phyloP scores from a whole-genome alignment of 2,797 vertebrate species.

The Microctenopoma stevenorrisi region DNA sequence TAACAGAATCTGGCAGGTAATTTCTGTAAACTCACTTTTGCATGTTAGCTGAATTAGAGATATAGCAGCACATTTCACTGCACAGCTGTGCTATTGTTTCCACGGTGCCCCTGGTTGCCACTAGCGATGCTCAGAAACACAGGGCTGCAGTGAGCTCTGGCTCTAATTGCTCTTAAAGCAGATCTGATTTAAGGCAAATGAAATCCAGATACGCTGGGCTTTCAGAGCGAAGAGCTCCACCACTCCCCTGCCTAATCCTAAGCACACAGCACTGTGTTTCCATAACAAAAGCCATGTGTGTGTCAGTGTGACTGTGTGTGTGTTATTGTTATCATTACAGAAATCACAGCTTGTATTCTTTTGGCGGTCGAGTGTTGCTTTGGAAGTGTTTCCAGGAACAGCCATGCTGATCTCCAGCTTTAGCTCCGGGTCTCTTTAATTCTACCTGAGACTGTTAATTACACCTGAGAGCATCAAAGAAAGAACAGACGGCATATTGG shows the following conservation, averaged over 20 bases:
- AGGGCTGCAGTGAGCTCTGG: conserved; percentile 39
- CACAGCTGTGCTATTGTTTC: conserved; percentile 60
- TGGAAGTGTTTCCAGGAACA: conserved; percentile 45
- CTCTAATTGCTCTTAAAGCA: conserved; percentile 68
- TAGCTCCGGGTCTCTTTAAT: conserved; percentile 13
- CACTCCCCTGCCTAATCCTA: conserved; percentile 57
- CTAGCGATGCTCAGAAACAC: conserved; percentile 54
- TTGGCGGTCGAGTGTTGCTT: conserved; percentile 31
- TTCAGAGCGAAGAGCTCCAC: conserved; percentile 53
- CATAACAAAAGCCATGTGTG: conserved; percentile 45
- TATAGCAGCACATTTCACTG: conserved; percentile 43
- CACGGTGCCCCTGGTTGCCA: conserved; percentile 46
- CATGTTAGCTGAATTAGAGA: conserved; percentile 49
- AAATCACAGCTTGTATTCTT: conserved; percentile 56
- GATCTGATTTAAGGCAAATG: conserved; percentile 71
- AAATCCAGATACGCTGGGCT: conserved; percentile 62
- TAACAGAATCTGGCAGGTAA: conserved; percentile 48
- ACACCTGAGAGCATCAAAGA: conserved; percentile 12
- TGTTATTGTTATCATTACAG: conserved; percentile 56
- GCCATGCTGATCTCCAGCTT: conserved; percentile 26
- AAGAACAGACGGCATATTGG: conserved; percentile 22
- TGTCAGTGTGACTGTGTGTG: conserved; percentile 15
- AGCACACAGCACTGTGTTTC: conserved; percentile 56
- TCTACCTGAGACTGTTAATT: conserved; percentile 7
- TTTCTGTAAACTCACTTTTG: conserved; percentile 52